phyloP scores from a whole-genome alignment of 2,113 vertebrate genomes.

The Megaceryle maxima region DNA sequence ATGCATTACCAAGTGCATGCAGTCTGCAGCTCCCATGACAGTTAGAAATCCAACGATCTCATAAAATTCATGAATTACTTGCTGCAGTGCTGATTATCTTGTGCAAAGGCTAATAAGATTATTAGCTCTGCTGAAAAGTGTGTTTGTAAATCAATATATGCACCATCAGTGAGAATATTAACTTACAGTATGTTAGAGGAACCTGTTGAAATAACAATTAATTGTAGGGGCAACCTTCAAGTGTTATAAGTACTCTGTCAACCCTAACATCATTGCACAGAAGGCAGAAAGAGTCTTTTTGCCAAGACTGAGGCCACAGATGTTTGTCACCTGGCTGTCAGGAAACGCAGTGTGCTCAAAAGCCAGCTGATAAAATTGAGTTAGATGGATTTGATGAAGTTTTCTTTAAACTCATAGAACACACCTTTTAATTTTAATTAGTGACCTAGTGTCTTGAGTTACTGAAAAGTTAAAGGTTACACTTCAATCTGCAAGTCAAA shows the following conservation, averaged over 20 bases:
- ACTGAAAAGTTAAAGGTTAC: not conserved
- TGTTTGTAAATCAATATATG: constrained; percentile 29
- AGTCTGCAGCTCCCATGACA: constrained; percentile 56
- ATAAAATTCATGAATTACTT: constrained; percentile 56
- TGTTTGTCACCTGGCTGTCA: constrained; percentile 54
- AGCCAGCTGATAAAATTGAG: not conserved
- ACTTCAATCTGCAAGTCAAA: not conserved
- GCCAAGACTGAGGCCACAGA: constrained; percentile 52
- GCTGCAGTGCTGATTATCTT: constrained; percentile 30
- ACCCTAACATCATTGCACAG: constrained; percentile 51
- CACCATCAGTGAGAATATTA: not conserved
- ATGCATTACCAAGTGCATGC: constrained; percentile 22
- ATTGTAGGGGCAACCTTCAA: constrained; percentile 36
- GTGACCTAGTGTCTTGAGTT: not conserved
- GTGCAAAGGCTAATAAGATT: constrained; percentile 44
- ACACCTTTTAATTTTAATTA: not conserved
- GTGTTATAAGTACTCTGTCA: constrained; percentile 28
- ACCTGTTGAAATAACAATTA: constrained; percentile 62
- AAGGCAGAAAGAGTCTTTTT: constrained; percentile 38
- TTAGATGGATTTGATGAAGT: not conserved
- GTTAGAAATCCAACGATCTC: constrained; percentile 52
- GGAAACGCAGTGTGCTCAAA: not conserved
- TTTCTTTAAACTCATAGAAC: not conserved
- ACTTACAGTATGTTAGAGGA: not conserved
- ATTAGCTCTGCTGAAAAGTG: constrained; percentile 43